Percentiles rank a stretch among this genome's conserved stretches.
These are phyloP conservation scores for Hymenopus coronatus DNA, from an alignment of 2,888 invertebrate genomes.

Conservation along the genomic window DNA sequence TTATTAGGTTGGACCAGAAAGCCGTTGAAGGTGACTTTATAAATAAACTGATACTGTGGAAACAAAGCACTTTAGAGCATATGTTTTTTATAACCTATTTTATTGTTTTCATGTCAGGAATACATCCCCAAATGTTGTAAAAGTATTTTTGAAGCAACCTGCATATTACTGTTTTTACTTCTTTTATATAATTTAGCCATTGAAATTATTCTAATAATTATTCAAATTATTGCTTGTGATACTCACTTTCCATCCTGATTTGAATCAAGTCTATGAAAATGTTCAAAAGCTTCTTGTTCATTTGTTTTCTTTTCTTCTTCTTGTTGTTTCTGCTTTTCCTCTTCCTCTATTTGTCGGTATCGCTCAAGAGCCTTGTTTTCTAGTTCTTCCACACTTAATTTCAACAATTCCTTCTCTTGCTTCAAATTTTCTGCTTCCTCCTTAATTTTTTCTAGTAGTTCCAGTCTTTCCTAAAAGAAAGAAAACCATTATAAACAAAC, in stretches of 20 bases:
- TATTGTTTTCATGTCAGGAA: too few relatives aligned
- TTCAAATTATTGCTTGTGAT: neutral
- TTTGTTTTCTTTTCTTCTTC: conserved; percentile 57
- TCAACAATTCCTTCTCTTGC: conserved; percentile 71
- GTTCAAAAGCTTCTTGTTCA: conserved; percentile 64
- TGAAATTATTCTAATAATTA: too few relatives aligned
- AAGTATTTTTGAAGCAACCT: too few relatives aligned
- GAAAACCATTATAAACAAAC: neutral
- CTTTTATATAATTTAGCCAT: too few relatives aligned
- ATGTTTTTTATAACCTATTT: too few relatives aligned
- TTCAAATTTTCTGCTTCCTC: conserved; percentile 76
- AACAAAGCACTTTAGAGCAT: too few relatives aligned
- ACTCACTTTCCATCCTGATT: conserved; percentile 67
- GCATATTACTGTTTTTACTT: too few relatives aligned
- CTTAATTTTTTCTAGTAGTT: conserved; percentile 68
- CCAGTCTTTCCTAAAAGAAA: conserved; percentile 55
- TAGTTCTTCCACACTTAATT: conserved; percentile 67
- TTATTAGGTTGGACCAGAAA: too few relatives aligned
- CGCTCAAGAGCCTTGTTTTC: conserved; percentile 75
- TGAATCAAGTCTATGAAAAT: conserved; percentile 75
- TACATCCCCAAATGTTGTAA: too few relatives aligned
- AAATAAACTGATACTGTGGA: too few relatives aligned
- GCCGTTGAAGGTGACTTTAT: too few relatives aligned
- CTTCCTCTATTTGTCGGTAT: conserved; percentile 64
- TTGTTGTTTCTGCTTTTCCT: conserved; percentile 54